A percentile compares a stretch with the other conserved stretches of the same genome.
Evolutionary conservation across 2,113 vertebrate genomes (phyloP).

Genomic region (Paramisgurnus dabryanus): DNA sequence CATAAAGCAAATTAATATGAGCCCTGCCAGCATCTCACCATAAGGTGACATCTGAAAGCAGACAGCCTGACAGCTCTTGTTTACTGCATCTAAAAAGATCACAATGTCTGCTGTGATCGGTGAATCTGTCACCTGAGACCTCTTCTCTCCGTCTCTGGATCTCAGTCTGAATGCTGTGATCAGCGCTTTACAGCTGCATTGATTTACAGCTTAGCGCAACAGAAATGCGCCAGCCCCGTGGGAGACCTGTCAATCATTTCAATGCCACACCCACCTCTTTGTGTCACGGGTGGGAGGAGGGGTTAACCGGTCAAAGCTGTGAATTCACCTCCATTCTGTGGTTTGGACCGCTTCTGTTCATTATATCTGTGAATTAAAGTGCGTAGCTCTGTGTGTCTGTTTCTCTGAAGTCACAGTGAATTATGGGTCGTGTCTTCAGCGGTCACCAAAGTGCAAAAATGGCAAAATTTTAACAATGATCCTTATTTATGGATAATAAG

Average conservation of each 20-base stretch:
- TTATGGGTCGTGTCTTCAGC: not conserved
- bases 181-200: slow-evolving; percentile 51
- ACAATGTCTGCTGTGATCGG: slow-evolving; percentile 30
- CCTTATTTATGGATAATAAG: not conserved
- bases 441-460: not conserved
- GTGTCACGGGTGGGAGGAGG: slow-evolving; percentile 28
- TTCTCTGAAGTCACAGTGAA: not conserved
- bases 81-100: slow-evolving; percentile 1
- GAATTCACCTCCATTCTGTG: slow-evolving; percentile 4
- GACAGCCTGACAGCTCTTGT: slow-evolving; percentile 6
- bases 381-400: not conserved
- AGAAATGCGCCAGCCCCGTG: slow-evolving; percentile 40
- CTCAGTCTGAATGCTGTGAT: slow-evolving; percentile 39
- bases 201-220: slow-evolving; percentile 46
- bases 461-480: not conserved
- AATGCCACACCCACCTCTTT: slow-evolving; percentile 33
- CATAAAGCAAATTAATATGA: not conserved
- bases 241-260: slow-evolving; percentile 46
- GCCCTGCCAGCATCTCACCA: slow-evolving; percentile 5
- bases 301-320: not conserved
- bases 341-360: slow-evolving; percentile 1
- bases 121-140: slow-evolving; percentile 37
- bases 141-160: slow-evolving; percentile 20
- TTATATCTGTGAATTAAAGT: slow-evolving; percentile 11
- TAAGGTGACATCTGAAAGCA: slow-evolving; percentile 34